Evolutionary conservation across 2,888 invertebrate genomes (phyloP).

Genomic region (Tetramorium bicarinatum): DNA sequence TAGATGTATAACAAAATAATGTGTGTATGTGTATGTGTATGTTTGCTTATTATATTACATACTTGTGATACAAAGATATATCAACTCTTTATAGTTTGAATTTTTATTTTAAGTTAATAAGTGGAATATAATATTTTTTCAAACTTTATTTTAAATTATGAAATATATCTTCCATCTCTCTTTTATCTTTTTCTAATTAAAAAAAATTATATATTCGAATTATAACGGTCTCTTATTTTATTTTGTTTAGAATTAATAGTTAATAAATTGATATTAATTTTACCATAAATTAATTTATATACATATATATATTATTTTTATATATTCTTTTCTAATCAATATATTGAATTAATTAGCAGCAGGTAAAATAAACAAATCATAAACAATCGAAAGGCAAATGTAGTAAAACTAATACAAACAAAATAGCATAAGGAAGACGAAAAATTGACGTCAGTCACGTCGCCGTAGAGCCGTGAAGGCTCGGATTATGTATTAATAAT

Average conservation of each 20-base stretch:
- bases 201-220: not conserved
- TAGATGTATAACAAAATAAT: not conserved
- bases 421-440: not conserved
- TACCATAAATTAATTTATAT: not conserved
- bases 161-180: not conserved
- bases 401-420: not conserved
- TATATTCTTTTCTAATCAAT: not conserved
- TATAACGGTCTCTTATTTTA: not conserved
- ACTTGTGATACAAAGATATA: not conserved
- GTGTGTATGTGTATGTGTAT: not conserved
- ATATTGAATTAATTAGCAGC: not conserved
- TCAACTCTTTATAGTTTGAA: not conserved
- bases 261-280: not conserved
- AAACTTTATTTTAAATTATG: not conserved
- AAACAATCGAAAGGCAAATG: not conserved
- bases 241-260: not conserved
- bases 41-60: not conserved
- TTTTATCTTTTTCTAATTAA: not conserved
- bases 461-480: not conserved
- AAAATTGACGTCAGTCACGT: not conserved
- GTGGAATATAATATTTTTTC: not conserved
- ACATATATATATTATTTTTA: not conserved
- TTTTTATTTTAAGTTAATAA: conserved; percentile 4
- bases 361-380: not conserved
- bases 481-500: conserved; percentile 47